Percentiles rank a stretch among this genome's conserved stretches.
phyloP scores from a whole-genome alignment of 2,113 vertebrate genomes.

The Peromyscus californicus region DNA sequence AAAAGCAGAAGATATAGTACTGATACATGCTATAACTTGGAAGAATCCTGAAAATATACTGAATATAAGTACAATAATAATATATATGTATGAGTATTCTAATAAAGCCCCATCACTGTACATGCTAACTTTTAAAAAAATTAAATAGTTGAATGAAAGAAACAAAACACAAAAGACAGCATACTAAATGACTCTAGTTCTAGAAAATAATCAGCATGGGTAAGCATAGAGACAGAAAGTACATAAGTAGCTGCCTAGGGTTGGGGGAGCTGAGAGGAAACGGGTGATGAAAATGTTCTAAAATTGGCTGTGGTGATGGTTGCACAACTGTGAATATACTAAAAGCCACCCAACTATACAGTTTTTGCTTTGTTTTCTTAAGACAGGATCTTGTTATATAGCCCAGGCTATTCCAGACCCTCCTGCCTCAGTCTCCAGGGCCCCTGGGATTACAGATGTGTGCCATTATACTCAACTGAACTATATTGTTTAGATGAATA shows the following conservation, averaged over 20 bases:
- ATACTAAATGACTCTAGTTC: background rate
- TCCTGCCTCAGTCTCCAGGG: background rate
- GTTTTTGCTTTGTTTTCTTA: background rate
- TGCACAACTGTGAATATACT: background rate
- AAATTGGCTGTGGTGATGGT: background rate
- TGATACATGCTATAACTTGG: background rate
- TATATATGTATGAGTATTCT: background rate
- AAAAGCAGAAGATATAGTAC: background rate
- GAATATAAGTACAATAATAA: background rate
- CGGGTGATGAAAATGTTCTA: constrained; percentile 43
- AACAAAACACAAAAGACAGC: background rate
- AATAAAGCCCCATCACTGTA: background rate
- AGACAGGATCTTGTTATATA: background rate
- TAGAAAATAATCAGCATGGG: background rate
- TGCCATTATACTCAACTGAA: background rate
- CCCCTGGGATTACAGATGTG: background rate
- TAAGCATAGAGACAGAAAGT: background rate
- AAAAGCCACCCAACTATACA: constrained; percentile 10
- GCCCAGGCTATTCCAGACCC: background rate
- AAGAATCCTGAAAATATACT: background rate
- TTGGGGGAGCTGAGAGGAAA: background rate
- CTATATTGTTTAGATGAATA: background rate
- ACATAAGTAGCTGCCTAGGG: background rate
- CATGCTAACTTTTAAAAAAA: background rate
- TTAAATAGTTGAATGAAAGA: background rate